phyloP scores from a whole-genome alignment of 2,888 invertebrate species.

The Drosophila multiciliata region DNA sequence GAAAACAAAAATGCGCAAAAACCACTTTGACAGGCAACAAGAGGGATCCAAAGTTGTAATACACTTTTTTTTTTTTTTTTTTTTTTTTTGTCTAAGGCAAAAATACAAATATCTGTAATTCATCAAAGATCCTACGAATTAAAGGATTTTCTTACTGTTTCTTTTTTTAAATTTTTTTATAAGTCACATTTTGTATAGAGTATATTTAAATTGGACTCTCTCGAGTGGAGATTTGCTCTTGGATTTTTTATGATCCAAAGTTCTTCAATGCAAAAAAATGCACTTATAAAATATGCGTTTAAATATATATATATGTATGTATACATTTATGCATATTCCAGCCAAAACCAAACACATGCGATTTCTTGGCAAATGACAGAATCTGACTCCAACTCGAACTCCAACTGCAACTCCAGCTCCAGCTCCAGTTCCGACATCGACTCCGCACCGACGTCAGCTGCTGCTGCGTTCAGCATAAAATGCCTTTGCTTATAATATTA shows the following conservation, averaged over 20 bases:
- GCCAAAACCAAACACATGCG: constrained; percentile 26
- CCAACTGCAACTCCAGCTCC: not conserved
- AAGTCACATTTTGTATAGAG: not conserved
- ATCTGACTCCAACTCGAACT: constrained; percentile 5
- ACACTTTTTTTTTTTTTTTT: too few species aligned
- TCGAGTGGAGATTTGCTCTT: not conserved
- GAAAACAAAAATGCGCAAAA: constrained; percentile 39
- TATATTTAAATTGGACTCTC: not conserved
- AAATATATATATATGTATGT: not conserved
- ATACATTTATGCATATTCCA: constrained; percentile 1
- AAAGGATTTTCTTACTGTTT: not conserved
- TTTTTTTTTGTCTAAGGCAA: too few species aligned
- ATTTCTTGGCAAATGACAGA: constrained; percentile 52
- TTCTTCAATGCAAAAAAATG: constrained; percentile 30
- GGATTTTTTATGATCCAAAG: constrained; percentile 44
- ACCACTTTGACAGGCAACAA: constrained; percentile 12
- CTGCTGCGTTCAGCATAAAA: constrained; percentile 73
- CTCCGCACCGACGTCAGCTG: constrained; percentile 42
- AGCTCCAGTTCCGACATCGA: constrained; percentile 3
- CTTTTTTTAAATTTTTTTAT: too few species aligned
- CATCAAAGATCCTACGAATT: not conserved
- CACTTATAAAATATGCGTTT: not conserved
- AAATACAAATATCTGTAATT: not conserved
- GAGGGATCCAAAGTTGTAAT: constrained; percentile 14
- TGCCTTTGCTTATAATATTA: constrained; percentile 79